These are phyloP conservation scores for Ophion costatus DNA, from an alignment of 2,888 invertebrate species.

Conservation along the genomic window DNA sequence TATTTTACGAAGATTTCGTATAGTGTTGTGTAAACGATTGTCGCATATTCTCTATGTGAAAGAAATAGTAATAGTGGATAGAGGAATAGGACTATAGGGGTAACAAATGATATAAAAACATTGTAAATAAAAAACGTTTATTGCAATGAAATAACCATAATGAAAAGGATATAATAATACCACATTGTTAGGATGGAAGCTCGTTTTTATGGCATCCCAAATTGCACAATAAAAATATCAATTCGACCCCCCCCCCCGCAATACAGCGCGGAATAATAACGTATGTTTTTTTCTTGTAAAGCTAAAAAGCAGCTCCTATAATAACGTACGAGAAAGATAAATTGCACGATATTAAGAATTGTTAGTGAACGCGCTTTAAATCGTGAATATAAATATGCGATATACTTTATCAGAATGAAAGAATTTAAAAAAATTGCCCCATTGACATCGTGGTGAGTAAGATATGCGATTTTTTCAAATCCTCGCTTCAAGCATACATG, in stretches of 20 bases:
- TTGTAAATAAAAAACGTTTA: slow-evolving; percentile 56
- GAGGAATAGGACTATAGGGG: neutral
- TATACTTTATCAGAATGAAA: slow-evolving; percentile 27
- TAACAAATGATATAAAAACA: slow-evolving; percentile 20
- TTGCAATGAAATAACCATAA: slow-evolving; percentile 51
- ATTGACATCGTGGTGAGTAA: neutral
- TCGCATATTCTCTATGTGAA: neutral
- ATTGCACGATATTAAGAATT: slow-evolving; percentile 47
- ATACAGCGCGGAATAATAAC: slow-evolving; percentile 4
- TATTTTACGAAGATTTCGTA: neutral
- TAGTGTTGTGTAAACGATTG: too few relatives aligned
- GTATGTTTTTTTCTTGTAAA: slow-evolving; percentile 10
- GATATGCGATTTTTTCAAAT: neutral
- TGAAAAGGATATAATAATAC: slow-evolving; percentile 41
- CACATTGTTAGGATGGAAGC: slow-evolving; percentile 51
- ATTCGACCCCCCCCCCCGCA: neutral
- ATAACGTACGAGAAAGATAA: slow-evolving; percentile 16
- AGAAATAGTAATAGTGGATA: neutral
- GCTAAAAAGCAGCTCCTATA: slow-evolving; percentile 48
- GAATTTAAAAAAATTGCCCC: slow-evolving; percentile 8
- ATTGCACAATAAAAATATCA: slow-evolving; percentile 27
- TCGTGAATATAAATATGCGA: slow-evolving; percentile 9
- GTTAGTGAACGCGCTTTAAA: slow-evolving; percentile 52
- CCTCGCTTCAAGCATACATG: neutral
- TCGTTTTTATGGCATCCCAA: slow-evolving; percentile 13